Conservation (phyloP, 2,797 vertebrate genomes). For the Enteromius unitaeniatus region DNA sequence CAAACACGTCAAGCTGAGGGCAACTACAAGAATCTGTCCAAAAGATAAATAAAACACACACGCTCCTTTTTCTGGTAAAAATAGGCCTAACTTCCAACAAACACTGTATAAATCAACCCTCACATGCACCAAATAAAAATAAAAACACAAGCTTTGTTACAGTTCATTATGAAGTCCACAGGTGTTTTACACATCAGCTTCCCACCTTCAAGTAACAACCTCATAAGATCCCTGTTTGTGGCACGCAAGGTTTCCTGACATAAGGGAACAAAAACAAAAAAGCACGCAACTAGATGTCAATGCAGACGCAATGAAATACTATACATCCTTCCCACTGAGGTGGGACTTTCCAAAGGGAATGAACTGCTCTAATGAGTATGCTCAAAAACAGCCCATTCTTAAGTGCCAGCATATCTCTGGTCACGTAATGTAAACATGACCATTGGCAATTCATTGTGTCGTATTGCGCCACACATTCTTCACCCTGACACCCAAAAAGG, state of each 20-base stretch:
- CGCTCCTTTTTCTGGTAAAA: not conserved
- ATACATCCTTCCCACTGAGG: slow-evolving; percentile 32
- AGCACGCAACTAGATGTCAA: not conserved
- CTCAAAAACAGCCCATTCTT: slow-evolving; percentile 8
- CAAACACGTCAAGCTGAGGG: slow-evolving; percentile 40
- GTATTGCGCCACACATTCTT: not conserved
- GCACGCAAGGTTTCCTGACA: slow-evolving; percentile 15
- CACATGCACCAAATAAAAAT: not conserved
- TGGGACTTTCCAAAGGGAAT: slow-evolving; percentile 31
- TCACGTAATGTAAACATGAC: slow-evolving; percentile 29
- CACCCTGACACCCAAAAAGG: not conserved
- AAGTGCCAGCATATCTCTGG: slow-evolving; percentile 24
- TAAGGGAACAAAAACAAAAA: slow-evolving; percentile 29
- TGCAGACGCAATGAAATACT: slow-evolving; percentile 24
- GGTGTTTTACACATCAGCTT: slow-evolving; percentile 33
- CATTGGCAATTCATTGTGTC: not conserved
- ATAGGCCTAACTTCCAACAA: not conserved
- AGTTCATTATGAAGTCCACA: slow-evolving; percentile 13
- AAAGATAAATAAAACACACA: not conserved
- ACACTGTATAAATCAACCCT: not conserved
- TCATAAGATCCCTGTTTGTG: slow-evolving; percentile 5
- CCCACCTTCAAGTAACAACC: not conserved
- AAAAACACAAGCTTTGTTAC: not conserved
- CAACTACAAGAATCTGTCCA: not conserved
- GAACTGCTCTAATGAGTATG: not conserved